Evolutionary conservation across 2,888 invertebrate genomes (phyloP).

Genomic region (Thyatira batis): DNA sequence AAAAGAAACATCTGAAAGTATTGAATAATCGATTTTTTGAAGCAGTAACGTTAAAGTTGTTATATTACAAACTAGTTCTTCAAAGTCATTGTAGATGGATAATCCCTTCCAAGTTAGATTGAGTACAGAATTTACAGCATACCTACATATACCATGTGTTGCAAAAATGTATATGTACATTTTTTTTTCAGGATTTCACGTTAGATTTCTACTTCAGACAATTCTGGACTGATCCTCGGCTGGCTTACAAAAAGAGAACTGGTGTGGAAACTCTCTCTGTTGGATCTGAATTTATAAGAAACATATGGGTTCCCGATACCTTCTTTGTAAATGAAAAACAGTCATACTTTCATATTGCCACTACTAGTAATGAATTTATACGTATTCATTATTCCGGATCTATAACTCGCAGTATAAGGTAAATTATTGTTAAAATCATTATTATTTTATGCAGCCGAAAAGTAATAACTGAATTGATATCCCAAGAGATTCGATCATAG

Average conservation of each 20-base stretch:
- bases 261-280: slow-evolving; percentile 95
- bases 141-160: too few relatives aligned
- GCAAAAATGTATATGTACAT: too few relatives aligned
- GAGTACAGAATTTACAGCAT: too few relatives aligned
- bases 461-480: too few relatives aligned
- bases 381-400: slow-evolving; percentile 97
- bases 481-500: too few relatives aligned
- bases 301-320: slow-evolving; percentile 99
- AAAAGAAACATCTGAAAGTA: too few relatives aligned
- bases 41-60: too few relatives aligned
- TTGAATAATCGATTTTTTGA: too few relatives aligned
- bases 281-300: slow-evolving; percentile 97
- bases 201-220: slow-evolving; percentile 99
- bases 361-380: slow-evolving; percentile 99
- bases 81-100: too few relatives aligned
- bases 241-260: slow-evolving; percentile 93
- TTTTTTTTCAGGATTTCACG: slow-evolving; percentile 90
- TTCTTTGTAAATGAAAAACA: slow-evolving; percentile 99
- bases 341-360: slow-evolving; percentile 99
- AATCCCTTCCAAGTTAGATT: too few relatives aligned
- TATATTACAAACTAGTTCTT: too few relatives aligned
- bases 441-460: too few relatives aligned
- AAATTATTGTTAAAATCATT: slow-evolving; percentile 47
- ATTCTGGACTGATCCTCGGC: slow-evolving; percentile 98
- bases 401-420: slow-evolving; percentile 97